Base-by-base conservation (phyloP, 2,888 invertebrate species). In the Ochropleura leucogaster region DNA sequence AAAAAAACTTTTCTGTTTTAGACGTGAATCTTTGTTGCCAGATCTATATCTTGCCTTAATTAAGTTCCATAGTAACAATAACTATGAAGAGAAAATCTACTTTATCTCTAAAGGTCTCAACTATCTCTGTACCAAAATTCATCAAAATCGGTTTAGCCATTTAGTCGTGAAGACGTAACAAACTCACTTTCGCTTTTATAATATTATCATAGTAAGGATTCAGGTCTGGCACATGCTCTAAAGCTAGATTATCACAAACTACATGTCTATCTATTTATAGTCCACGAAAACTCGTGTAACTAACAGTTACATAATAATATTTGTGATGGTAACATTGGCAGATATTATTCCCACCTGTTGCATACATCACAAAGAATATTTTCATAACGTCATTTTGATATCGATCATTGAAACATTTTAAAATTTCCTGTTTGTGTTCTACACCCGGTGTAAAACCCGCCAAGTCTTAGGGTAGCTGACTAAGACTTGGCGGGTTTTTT, bases 361-460 rank as follows among this genome's bases (percentile, higher is more conserved):
- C 57, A 20, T 68, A 3, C 0, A 66, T 42, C 51, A 44, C 16
- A 68, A 42, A 30, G 8, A 55, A n/a, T 30, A 75, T 60, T 76
- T 66, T 10, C 12, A 12, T 46, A 46, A 55, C 20, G 59, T 65
- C 64, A 46, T 18, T 53, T 47, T 42, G 16, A 66, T 57, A 69
- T 66, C 46, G 76, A 68, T 68, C 64, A 74, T 51, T 12, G 47
- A 16, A 47, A 66, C 14, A 40, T 63, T 79, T 77, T 20, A 67
- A 10, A 53, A 14, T 53, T 69, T 66, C 18, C 40, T 69, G 68
- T 75, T 60, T 79, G 20, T n/a, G 46, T 20, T 30, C 1, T 12
- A n/a, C 79, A 76, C 10, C 59, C 55, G 76, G 44, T 30, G 55
- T 40, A 10, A 42, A 40, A 67, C 30, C 30, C 30, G 30, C 30